These are phyloP conservation scores for Nettapus auritus DNA, from an alignment of 2,113 vertebrate species.

Conservation along the genomic window DNA sequence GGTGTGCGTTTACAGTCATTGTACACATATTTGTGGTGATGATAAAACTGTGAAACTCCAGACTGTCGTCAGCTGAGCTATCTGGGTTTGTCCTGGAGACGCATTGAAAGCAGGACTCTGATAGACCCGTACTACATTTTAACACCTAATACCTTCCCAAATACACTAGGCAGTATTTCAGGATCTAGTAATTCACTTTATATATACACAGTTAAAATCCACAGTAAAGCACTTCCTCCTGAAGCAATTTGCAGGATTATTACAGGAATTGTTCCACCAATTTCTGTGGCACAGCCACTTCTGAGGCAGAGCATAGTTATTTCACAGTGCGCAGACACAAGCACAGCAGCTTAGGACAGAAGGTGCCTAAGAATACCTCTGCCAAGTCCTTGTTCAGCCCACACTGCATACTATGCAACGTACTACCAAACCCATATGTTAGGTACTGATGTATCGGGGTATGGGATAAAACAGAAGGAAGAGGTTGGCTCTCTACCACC, in stretches of 20 bases:
- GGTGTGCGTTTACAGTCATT: not conserved
- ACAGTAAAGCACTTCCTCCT: not conserved
- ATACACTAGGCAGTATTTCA: not conserved
- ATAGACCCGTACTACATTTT: not conserved
- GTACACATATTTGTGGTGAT: accelerated
- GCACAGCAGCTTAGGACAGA: constrained; percentile 31
- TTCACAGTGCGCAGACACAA: not conserved
- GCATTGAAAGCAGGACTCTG: not conserved
- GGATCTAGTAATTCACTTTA: not conserved
- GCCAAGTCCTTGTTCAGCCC: constrained; percentile 53
- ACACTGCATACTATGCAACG: not conserved
- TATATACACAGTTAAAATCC: not conserved
- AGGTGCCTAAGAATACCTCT: constrained; percentile 49
- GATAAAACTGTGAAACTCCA: not conserved
- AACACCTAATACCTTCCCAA: not conserved
- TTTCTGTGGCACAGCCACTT: not conserved
- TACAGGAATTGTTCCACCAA: not conserved
- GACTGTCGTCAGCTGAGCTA: not conserved
- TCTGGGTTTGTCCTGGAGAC: not conserved
- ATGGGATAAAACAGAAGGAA: constrained; percentile 17
- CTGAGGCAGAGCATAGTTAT: not conserved
- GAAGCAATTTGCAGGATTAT: not conserved
- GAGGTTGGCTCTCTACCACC: not conserved
- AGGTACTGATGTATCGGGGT: not conserved
- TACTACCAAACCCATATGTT: constrained; percentile 20